Evolutionary conservation across 2,113 vertebrate genomes (phyloP).

Genomic region (Poeciliopsis turrubarensis): DNA sequence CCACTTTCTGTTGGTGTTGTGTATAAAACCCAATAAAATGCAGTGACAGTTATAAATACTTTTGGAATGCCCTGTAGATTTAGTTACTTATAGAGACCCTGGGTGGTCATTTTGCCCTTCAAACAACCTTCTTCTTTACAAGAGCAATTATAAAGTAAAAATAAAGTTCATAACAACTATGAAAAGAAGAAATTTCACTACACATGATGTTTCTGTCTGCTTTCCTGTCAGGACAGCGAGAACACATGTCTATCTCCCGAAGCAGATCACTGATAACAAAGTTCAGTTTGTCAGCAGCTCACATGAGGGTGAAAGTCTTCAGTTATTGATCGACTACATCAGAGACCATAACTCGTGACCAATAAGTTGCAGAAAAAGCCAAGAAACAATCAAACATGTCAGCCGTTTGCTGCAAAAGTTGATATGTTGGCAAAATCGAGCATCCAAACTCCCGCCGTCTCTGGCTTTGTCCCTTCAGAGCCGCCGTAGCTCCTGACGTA

Average conservation of each 20-base stretch:
- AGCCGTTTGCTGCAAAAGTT: neutral
- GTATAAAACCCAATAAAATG: no score
- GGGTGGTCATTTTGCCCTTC: neutral
- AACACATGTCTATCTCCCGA: neutral
- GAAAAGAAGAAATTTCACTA: neutral
- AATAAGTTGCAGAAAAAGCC: neutral
- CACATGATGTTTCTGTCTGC: neutral
- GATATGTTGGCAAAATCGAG: neutral
- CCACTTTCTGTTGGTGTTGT: no score
- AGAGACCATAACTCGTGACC: neutral
- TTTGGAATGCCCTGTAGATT: no score
- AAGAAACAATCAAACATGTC: neutral
- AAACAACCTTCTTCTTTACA: neutral
- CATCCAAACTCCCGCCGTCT: neutral
- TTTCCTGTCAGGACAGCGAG: no score
- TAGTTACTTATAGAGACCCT: no score
- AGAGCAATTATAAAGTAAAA: neutral
- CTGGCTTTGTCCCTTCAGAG: neutral
- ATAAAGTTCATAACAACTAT: neutral
- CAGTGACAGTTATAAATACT: no score
- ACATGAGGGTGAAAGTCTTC: constrained; percentile 1
- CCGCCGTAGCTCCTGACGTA: neutral
- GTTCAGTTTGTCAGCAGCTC: constrained; percentile 1
- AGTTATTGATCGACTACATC: neutral
- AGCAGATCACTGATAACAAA: neutral